Evolutionary conservation across 2,888 invertebrate species (phyloP), one percentile per base, ranked within the genome.

Genomic region (Diaperis boleti): DNA sequence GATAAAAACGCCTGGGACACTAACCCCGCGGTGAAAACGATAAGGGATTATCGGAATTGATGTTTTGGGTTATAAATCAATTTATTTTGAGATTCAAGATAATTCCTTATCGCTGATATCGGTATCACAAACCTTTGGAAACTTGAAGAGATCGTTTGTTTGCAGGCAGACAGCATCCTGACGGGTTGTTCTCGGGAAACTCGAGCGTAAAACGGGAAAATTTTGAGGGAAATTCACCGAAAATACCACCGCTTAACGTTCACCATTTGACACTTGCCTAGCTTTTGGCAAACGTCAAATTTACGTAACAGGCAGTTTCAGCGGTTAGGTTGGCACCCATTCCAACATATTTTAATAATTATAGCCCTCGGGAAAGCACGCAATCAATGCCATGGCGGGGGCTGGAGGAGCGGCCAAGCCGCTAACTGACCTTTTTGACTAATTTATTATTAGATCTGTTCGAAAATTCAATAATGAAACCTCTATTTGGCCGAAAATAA

Each of bases 131-230:
- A 78, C 78, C 78, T 78, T 76, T 77, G 77, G 10, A 78, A 62
- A 67, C 70, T 73, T 35, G 73, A 64, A 57, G 75, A 71, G 56
- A 76, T 65, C 22, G 74, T 71, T 65, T 77, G 77, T 73, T 78
- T 78, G 71, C 75, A 78, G 15, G 74, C 66, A 47, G 78, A 78
- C 75, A 78, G 75, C 78, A 78, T 78, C 57, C 63, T 69, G 22
- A 10, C 6, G 47, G 14, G 11, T 8, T 17, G 3, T 13, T 17
- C 22, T 8, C 7, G 33, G 13, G 15, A n/a, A 20, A 35, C 33
- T 3, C 33, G 13, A 35, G n/a, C 15, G 31, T 35, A 35, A 14
- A 11, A 20, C 22, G 20, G 56, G 18, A 45, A 31, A 56, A 56
- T 45, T 56, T 56, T 56, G 20, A 56, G 49, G 47, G 39, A 54